Percentiles rank a stretch among this genome's conserved stretches.
Evolutionary conservation across 2,113 vertebrate genomes (phyloP).

Genomic region (Ceyx cyanopectus): DNA sequence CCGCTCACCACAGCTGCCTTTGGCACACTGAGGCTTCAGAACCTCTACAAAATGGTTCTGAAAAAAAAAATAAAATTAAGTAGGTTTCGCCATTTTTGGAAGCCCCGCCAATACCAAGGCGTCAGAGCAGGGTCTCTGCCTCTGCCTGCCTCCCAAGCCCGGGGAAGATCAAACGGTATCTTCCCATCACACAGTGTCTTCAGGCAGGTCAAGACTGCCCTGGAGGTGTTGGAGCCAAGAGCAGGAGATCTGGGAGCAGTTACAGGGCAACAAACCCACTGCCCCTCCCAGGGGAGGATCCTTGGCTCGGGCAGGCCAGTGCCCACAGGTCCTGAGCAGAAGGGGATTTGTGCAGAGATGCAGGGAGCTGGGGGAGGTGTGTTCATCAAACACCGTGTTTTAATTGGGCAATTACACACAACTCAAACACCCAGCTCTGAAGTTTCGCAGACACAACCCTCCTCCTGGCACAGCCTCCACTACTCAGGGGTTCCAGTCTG

Average conservation of each 20-base stretch:
- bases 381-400: background rate
- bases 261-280: rapidly evolving
- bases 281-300: background rate
- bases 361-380: background rate
- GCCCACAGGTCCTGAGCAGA: rapidly evolving
- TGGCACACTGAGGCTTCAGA: background rate
- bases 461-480: background rate
- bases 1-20: background rate
- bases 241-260: background rate
- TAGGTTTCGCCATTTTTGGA: slow-evolving; percentile 24
- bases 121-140: slow-evolving; percentile 3
- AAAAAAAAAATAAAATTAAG: background rate
- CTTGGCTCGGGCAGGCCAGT: background rate
- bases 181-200: background rate
- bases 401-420: background rate
- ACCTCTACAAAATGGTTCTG: background rate
- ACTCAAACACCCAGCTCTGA: background rate
- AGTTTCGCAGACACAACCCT: background rate
- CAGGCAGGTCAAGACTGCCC: background rate
- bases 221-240: background rate
- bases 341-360: background rate
- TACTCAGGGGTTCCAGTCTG: background rate
- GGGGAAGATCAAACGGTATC: background rate
- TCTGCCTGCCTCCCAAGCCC: slow-evolving; percentile 35
- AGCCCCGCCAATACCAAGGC: slow-evolving; percentile 19